These are phyloP conservation scores for Ormyrus labotus DNA, from an alignment of 2,888 invertebrate species.

Conservation along the genomic window DNA sequence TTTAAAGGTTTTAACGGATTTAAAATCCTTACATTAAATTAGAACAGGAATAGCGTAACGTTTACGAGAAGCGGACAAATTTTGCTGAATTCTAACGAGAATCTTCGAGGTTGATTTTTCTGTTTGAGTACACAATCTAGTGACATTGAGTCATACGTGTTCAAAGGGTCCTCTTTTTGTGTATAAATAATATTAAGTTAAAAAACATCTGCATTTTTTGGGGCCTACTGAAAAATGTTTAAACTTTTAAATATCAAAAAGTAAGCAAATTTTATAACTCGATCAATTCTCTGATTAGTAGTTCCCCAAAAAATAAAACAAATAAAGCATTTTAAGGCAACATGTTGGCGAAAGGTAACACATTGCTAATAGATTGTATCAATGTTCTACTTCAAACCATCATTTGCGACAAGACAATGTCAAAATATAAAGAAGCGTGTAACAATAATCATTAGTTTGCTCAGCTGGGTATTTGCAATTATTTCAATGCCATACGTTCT, in stretches of 20 bases:
- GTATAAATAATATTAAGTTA: conserved; percentile 50
- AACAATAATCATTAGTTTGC: conserved; percentile 58
- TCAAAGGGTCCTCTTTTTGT: conserved; percentile 44
- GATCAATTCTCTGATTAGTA: background rate
- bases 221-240: background rate
- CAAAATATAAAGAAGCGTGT: conserved; percentile 55
- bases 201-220: conserved; percentile 49
- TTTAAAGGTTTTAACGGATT: conserved; percentile 12
- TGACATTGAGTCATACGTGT: conserved; percentile 55
- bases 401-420: conserved; percentile 53
- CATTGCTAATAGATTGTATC: conserved; percentile 47
- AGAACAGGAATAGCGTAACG: conserved; percentile 24
- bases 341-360: conserved; percentile 56
- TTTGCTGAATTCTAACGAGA: conserved; percentile 50
- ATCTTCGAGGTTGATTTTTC: conserved; percentile 35
- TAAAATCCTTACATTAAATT: conserved; percentile 31
- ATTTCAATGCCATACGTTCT: conserved; percentile 51
- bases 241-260: conserved; percentile 7
- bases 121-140: conserved; percentile 49
- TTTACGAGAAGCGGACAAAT: conserved; percentile 18
- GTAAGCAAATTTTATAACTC: conserved; percentile 2
- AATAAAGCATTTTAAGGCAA: conserved; percentile 56
- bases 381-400: conserved; percentile 55
- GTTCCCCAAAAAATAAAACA: conserved; percentile 50
- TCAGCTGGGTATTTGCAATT: conserved; percentile 50